Evolutionary conservation across 2,888 invertebrate species (phyloP).

Genomic region (Holacanthella duospinosa): DNA sequence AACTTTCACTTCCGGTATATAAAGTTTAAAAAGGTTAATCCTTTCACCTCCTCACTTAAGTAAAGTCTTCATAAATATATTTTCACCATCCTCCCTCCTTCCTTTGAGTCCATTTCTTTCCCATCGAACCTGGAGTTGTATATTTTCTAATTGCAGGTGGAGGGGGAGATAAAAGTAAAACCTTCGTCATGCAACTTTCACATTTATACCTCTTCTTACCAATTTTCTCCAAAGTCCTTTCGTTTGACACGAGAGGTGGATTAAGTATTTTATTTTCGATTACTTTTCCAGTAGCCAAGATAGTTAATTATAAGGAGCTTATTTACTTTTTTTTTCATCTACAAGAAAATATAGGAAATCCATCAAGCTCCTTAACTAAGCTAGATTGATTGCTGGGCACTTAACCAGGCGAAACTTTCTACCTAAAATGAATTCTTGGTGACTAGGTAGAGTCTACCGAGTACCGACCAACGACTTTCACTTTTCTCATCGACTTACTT

Average conservation of each 20-base stretch:
- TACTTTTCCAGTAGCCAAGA: background rate
- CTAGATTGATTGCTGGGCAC: slow-evolving; percentile 8
- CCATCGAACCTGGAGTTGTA: too few species aligned
- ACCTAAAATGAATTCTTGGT: background rate
- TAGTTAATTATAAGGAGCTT: slow-evolving; percentile 8
- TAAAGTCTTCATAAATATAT: too few species aligned
- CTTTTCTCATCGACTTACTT: background rate
- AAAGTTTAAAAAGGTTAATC: too few species aligned
- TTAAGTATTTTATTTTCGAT: slow-evolving; percentile 7
- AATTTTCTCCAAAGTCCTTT: background rate
- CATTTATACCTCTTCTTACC: slow-evolving; percentile 3
- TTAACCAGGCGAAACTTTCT: background rate
- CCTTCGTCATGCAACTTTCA: slow-evolving; percentile 7
- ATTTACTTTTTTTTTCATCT: background rate
- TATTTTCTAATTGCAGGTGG: too few species aligned
- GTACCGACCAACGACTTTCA: background rate
- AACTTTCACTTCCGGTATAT: too few species aligned
- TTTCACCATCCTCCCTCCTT: too few species aligned
- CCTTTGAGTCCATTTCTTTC: too few species aligned
- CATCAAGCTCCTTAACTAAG: slow-evolving; percentile 3
- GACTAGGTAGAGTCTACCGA: too few species aligned
- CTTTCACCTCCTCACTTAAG: too few species aligned
- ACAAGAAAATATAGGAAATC: background rate
- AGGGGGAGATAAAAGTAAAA: too few species aligned
- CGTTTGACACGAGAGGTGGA: slow-evolving; percentile 9